Evolutionary conservation across 2,113 vertebrate genomes (phyloP).

Genomic region (Conger conger): DNA sequence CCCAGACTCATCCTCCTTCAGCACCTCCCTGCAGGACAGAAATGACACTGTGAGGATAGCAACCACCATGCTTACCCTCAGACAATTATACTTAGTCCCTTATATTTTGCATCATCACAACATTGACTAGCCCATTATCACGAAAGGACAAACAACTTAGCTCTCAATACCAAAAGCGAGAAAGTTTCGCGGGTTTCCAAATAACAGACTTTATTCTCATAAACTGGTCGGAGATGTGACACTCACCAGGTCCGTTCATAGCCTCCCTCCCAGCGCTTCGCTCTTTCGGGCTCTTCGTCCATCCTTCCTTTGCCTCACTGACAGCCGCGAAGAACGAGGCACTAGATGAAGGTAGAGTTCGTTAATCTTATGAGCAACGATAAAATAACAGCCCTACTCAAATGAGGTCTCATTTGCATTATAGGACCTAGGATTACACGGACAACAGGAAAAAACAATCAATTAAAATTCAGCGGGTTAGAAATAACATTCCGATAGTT

Average conservation of each 20-base stretch:
- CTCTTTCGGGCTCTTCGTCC: constrained; percentile 93
- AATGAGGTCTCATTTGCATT: not conserved
- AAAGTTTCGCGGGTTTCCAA: not conserved
- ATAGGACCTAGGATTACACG: not conserved
- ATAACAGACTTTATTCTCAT: not conserved
- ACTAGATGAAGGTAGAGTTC: not conserved
- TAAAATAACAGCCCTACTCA: not conserved
- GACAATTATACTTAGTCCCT: too few relatives aligned
- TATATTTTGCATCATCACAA: too few relatives aligned
- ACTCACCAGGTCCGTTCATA: constrained; percentile 93
- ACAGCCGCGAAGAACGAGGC: not conserved
- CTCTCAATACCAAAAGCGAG: not conserved
- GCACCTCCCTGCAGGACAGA: constrained; percentile 79
- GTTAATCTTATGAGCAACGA: not conserved
- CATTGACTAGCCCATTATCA: too few relatives aligned
- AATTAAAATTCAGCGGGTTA: too few relatives aligned
- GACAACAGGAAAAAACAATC: too few relatives aligned
- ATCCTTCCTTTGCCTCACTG: constrained; percentile 56
- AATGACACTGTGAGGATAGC: not conserved
- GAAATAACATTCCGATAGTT: too few relatives aligned
- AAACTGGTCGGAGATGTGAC: not conserved
- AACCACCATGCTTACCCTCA: not conserved
- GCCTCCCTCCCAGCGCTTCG: constrained; percentile 97
- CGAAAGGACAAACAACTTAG: not conserved
- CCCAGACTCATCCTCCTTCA: constrained; percentile 95